phyloP scores from a whole-genome alignment of 2,888 invertebrate species.

The Torymus tubicola region DNA sequence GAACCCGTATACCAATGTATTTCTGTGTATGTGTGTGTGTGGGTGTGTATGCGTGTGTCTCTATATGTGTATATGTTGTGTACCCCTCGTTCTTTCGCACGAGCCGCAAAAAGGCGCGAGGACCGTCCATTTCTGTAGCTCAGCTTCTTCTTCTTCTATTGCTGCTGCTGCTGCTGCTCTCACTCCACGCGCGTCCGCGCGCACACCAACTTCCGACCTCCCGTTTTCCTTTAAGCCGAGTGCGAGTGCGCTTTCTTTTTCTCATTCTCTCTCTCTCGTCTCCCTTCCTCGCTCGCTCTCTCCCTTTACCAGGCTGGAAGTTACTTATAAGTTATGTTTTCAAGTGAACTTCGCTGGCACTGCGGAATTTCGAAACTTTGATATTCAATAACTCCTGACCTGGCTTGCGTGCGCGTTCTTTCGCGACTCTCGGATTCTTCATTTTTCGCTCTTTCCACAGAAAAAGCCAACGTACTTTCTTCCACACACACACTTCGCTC shows the following conservation, averaged over 20 bases:
- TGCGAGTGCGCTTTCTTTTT: constrained; percentile 47
- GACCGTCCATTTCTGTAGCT: constrained; percentile 57
- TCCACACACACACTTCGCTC: not conserved
- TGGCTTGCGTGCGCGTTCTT: constrained; percentile 53
- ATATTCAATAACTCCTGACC: constrained; percentile 72
- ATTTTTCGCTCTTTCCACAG: constrained; percentile 57
- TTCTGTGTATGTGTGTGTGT: too few relatives aligned
- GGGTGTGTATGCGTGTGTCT: too few relatives aligned
- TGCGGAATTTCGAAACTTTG: constrained; percentile 72
- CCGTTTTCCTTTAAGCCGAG: constrained; percentile 59
- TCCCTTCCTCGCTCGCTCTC: not conserved
- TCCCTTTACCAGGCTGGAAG: constrained; percentile 58
- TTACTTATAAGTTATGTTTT: constrained; percentile 74
- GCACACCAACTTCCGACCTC: constrained; percentile 51
- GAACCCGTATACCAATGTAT: too few relatives aligned
- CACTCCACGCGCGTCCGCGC: constrained; percentile 11
- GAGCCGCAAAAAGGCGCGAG: constrained; percentile 28
- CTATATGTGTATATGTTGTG: too few relatives aligned
- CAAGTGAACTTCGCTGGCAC: constrained; percentile 73
- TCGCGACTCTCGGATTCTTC: constrained; percentile 47
- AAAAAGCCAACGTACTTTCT: constrained; percentile 17
- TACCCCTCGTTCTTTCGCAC: constrained; percentile 26
- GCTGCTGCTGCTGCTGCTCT: constrained; percentile 26
- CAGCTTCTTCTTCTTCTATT: constrained; percentile 50
- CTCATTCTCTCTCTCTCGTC: constrained; percentile 30